A percentile compares a stretch with the other conserved stretches of the same genome.
Conservation (phyloP, 2,888 invertebrate genomes). For the Eustalomyia histrio region DNA sequence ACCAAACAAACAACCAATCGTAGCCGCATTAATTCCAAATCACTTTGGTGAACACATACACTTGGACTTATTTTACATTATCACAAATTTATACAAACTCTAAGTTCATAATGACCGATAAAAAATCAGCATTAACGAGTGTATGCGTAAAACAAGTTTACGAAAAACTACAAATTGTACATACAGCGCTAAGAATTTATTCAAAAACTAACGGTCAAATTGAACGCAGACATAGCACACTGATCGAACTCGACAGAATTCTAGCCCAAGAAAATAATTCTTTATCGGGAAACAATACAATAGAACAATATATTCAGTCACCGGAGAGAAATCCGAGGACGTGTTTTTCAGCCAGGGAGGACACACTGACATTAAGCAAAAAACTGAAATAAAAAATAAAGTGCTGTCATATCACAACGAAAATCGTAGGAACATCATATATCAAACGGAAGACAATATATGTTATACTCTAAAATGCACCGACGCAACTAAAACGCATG, state of each 20-base stretch:
- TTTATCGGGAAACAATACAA: background rate
- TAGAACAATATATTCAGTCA: background rate
- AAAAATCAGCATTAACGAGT: background rate
- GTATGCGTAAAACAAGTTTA: constrained; percentile 7
- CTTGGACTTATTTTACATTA: constrained; percentile 21
- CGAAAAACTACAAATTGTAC: constrained; percentile 32
- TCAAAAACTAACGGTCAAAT: constrained; percentile 37
- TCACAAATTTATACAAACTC: constrained; percentile 40
- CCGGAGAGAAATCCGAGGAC: constrained; percentile 21
- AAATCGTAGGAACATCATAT: background rate
- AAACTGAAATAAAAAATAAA: constrained; percentile 1
- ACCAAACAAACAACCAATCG: background rate
- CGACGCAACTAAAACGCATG: constrained; percentile 16
- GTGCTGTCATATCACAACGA: constrained; percentile 7
- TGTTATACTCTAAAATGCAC: background rate
- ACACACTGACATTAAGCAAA: constrained; percentile 9
- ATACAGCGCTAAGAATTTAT: constrained; percentile 17
- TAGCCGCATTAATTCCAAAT: constrained; percentile 3
- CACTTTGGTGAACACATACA: constrained; percentile 23
- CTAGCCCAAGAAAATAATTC: constrained; percentile 2
- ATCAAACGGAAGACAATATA: background rate
- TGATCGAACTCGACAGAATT: constrained; percentile 26
- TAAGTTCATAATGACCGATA: constrained; percentile 44
- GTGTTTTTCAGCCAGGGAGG: constrained; percentile 26
- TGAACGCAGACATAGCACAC: constrained; percentile 18